Evolutionary conservation across 92 coral and sea anemone species (phyloP).

Genomic region (Anthopleura xanthogrammica): DNA sequence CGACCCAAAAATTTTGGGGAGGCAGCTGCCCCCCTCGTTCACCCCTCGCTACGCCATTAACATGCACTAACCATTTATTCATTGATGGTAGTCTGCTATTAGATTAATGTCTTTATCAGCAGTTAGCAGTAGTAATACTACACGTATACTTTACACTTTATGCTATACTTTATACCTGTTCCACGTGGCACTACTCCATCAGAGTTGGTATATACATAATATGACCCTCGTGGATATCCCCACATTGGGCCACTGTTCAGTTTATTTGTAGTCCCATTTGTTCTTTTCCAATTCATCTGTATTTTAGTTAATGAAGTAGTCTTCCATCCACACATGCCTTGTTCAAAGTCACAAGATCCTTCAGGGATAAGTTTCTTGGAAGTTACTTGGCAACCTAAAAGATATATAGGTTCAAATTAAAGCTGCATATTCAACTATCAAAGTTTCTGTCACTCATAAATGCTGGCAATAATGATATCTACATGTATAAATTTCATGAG

Average conservation of each 20-base stretch:
- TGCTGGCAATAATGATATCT: no score
- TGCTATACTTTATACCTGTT: conserved; percentile 42
- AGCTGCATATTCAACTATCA: no score
- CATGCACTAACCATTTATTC: no score
- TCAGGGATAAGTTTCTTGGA: conserved; percentile 41
- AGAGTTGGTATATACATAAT: conserved; percentile 64
- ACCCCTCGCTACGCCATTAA: no score
- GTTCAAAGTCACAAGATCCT: conserved; percentile 72
- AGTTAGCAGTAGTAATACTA: no score
- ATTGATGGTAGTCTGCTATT: no score
- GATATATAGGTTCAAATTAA: no score
- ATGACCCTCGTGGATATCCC: conserved; percentile 82
- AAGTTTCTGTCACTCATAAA: no score
- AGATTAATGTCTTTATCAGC: no score
- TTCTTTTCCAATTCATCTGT: conserved; percentile 58
- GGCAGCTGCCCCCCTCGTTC: no score
- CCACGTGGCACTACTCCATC: conserved; percentile 32
- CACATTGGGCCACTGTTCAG: conserved; percentile 64
- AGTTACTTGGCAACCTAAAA: conserved; percentile 65
- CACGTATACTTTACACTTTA: neutral
- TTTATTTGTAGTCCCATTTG: conserved; percentile 49
- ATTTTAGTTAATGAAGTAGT: conserved; percentile 6
- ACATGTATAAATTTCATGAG: no score
- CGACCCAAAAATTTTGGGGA: no score
- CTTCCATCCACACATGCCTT: conserved; percentile 75